Conservation (phyloP, 2,888 invertebrate genomes). For the Heteromurus nitidus region DNA sequence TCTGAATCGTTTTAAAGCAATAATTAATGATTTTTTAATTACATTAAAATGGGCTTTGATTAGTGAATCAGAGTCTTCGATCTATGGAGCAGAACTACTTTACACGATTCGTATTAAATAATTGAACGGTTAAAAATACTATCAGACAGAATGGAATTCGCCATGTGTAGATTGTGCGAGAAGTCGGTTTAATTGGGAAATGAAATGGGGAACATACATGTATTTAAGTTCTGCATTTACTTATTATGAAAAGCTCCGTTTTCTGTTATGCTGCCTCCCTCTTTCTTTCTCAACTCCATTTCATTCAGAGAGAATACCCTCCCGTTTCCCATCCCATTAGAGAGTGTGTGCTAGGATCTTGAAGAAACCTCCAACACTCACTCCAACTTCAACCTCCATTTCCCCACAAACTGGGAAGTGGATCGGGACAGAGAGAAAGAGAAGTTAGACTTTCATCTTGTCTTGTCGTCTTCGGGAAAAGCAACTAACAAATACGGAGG, state of each 20-base stretch:
- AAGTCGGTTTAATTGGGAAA: no score
- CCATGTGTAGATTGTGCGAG: not conserved
- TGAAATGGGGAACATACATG: slow-evolving; percentile 4
- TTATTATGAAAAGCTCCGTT: slow-evolving; percentile 31
- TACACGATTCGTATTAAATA: not conserved
- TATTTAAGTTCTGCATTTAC: slow-evolving; percentile 30
- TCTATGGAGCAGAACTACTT: no score
- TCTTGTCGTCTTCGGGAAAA: slow-evolving; percentile 17
- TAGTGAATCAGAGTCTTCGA: no score
- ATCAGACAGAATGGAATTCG: not conserved
- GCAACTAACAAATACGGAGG: slow-evolving; percentile 27
- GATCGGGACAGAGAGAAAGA: not conserved
- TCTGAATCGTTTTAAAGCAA: no score
- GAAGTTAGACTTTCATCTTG: not conserved
- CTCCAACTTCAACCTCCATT: no score
- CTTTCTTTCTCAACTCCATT: not conserved
- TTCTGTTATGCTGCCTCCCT: slow-evolving; percentile 21
- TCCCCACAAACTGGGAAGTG: not conserved
- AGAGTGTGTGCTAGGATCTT: no score
- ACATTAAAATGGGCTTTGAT: not conserved
- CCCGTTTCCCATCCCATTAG: no score
- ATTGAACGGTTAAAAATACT: not conserved
- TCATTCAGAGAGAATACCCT: slow-evolving; percentile 9
- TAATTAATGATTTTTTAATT: no score
- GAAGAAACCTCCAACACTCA: no score